Evolutionary conservation across 2,113 vertebrate genomes (phyloP).

Genomic region (Phaethon lepturus): DNA sequence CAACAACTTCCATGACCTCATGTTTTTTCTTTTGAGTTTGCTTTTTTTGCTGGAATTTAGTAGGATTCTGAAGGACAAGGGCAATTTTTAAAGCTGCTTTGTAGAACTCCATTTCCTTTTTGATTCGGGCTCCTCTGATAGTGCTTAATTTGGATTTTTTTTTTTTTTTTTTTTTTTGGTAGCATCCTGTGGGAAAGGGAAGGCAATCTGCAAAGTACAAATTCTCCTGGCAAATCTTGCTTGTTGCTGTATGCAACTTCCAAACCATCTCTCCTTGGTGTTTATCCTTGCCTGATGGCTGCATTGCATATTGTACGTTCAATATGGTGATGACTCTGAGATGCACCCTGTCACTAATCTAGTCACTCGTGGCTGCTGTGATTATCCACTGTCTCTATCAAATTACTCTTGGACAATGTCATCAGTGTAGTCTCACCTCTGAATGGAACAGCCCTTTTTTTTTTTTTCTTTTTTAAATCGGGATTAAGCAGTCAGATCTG

Average conservation of each 20-base stretch:
- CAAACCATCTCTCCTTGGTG: neutral
- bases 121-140: neutral
- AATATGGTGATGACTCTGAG: neutral
- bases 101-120: neutral
- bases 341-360: slow-evolving; percentile 47
- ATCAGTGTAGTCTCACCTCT: slow-evolving; percentile 19
- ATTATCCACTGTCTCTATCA: slow-evolving; percentile 53
- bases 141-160: neutral
- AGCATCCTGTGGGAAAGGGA: neutral
- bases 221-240: neutral
- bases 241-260: neutral
- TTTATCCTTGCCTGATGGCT: neutral
- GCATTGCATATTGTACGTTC: accelerated
- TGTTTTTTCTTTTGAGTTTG: neutral
- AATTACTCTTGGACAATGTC: slow-evolving; percentile 49
- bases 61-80: neutral
- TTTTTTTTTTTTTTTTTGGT: neutral
- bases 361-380: slow-evolving; percentile 25
- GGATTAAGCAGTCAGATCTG: slow-evolving; percentile 61
- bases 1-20: neutral
- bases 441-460: neutral
- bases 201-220: neutral
- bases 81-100: neutral
- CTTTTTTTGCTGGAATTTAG: neutral
- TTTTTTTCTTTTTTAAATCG: neutral